Evolutionary conservation across 92 coral and sea anemone genomes (phyloP).

Genomic region (Montipora capitata): DNA sequence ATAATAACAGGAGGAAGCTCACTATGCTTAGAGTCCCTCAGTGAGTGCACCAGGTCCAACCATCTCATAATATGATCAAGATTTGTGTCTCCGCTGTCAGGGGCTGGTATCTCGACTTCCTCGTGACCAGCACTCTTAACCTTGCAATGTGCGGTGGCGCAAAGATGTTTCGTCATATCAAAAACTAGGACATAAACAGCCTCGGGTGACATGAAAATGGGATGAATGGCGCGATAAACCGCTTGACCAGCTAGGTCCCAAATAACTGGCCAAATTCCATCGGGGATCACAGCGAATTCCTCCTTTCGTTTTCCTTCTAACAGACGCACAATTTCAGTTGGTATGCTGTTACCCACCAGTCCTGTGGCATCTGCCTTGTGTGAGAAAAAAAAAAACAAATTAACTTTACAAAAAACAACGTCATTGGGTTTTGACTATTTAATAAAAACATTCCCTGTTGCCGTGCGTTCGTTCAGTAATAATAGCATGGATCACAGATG

Average conservation of each 20-base stretch:
- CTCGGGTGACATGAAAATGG: conserved; percentile 32
- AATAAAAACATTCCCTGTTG: no score
- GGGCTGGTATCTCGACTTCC: conserved; percentile 12
- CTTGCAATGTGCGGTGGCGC: conserved; percentile 12
- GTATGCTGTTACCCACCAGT: not conserved
- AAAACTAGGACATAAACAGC: conserved; percentile 27
- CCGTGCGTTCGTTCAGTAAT: no score
- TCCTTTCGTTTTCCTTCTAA: conserved; percentile 11
- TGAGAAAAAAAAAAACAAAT: not conserved
- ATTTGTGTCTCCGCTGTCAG: conserved; percentile 21
- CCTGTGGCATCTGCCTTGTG: not conserved
- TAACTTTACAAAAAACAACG: not conserved
- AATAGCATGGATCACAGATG: no score
- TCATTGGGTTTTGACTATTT: no score
- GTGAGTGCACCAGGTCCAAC: conserved; percentile 36
- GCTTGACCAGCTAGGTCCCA: conserved; percentile 51
- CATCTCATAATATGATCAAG: conserved; percentile 49
- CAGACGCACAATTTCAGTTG: conserved; percentile 14
- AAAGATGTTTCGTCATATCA: conserved; percentile 6
- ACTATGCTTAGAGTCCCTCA: not conserved
- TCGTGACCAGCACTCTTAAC: not conserved
- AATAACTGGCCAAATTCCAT: conserved; percentile 32
- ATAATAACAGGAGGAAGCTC: conserved; percentile 19
- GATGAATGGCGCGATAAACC: conserved; percentile 47
- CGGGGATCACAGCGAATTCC: not conserved